Evolutionary conservation across 2,113 vertebrate species (phyloP).

Genomic region (Cinclus cinclus): DNA sequence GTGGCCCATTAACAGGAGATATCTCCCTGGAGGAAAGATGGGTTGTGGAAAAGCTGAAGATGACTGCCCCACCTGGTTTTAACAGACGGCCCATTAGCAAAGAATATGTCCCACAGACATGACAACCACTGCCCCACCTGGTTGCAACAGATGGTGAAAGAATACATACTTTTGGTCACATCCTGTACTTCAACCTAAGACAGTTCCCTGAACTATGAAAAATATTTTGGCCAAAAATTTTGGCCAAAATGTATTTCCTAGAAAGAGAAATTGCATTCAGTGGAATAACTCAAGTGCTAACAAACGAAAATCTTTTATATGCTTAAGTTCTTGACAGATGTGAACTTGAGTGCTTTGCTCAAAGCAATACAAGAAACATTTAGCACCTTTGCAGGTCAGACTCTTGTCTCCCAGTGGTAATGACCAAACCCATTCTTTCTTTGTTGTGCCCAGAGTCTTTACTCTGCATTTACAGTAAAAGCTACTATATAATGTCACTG

Average conservation of each 20-base stretch:
- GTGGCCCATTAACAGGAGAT: too few relatives aligned
- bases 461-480: not conserved
- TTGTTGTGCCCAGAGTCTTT: not conserved
- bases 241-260: not conserved
- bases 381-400: not conserved
- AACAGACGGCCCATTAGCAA: too few relatives aligned
- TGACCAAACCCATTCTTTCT: not conserved
- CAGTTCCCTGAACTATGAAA: not conserved
- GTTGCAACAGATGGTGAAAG: too few relatives aligned
- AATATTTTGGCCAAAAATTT: not conserved
- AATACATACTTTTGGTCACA: too few relatives aligned
- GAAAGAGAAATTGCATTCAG: not conserved
- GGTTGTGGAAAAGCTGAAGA: too few relatives aligned
- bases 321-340: not conserved
- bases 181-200: too few relatives aligned
- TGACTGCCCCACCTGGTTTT: too few relatives aligned
- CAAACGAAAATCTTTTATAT: not conserved
- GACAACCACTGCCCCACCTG: too few relatives aligned
- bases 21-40: too few relatives aligned
- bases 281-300: not conserved
- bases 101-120: too few relatives aligned
- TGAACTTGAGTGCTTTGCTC: not conserved
- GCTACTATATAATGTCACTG: too few relatives aligned
- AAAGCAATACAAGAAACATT: not conserved
- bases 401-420: not conserved